Base-by-base conservation (phyloP, 2,113 vertebrate genomes). In the Cettia cetti region DNA sequence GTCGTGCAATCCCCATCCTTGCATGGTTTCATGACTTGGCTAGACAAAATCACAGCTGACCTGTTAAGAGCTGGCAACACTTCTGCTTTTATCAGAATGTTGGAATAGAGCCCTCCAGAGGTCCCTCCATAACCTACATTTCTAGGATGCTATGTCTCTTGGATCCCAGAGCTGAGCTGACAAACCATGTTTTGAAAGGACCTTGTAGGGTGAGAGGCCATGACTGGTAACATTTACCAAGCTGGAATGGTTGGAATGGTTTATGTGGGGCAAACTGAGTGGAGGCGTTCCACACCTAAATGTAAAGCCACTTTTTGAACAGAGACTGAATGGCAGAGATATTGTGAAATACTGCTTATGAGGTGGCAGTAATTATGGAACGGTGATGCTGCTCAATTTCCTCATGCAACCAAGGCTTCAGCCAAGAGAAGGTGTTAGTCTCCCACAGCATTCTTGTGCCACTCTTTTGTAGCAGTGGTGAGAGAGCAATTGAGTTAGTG, bases 21-120 rank as follows among this genome's bases (percentile, higher is more conserved):
- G 59, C 26, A 74, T 40, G 44, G 64, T 92, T 88, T 74, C 54
- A 83, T 26, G 5, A 80, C 63, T 90, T 90, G 76, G 59, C 68
- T 70, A 86, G 71, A 86, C 65, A 70, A 81, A 95, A 75, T 56
- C 91, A 90, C 47, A 81, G 47, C 80, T 93, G 86, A 90, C 64
- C 64, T 81, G 54, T 45, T 83, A 77, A 69, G 16, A 59, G 60
- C 59, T 92, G 64, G 64, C 76, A 81, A 63, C 42, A 66, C 30
- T 59, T 77, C 64, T 83, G 15, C 59, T 95, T 81, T 78, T 50
- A 81, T 87, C 47, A 70, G 39, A 44, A 75, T 80, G 39, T 35
- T 68, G 52, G 64, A 77, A 78, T 59, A 74, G 5, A 74, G 45
- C 74, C 23, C 33, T 83, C 54, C 79, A 80, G 68, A 86, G 52